Percentiles rank a stretch among this genome's conserved stretches.
These are phyloP conservation scores for Drosophila borborema DNA, from an alignment of 2,888 invertebrate species.

Conservation along the genomic window DNA sequence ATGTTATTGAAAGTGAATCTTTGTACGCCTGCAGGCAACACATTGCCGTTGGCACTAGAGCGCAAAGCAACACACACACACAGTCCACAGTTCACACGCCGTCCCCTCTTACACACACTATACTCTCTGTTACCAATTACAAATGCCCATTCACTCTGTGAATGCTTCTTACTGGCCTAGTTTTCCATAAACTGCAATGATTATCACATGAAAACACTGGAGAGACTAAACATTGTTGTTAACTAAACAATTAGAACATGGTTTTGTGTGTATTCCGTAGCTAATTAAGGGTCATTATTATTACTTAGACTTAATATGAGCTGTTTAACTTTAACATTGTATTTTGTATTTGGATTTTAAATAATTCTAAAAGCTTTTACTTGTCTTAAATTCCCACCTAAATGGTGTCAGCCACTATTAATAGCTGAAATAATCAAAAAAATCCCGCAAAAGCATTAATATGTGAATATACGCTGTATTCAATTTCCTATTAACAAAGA, in stretches of 20 bases:
- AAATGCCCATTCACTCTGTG: slow-evolving; percentile 44
- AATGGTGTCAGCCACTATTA: background rate
- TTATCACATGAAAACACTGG: slow-evolving; percentile 1
- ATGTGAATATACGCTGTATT: background rate
- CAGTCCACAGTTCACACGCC: slow-evolving; percentile 5
- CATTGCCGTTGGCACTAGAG: slow-evolving; percentile 38
- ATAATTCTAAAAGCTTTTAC: slow-evolving; percentile 5
- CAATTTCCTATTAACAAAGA: background rate
- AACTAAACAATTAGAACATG: background rate
- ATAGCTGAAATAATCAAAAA: background rate
- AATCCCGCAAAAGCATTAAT: background rate
- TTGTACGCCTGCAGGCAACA: slow-evolving; percentile 9
- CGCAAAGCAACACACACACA: slow-evolving; percentile 32
- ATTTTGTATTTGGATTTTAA: background rate
- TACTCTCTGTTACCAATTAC: slow-evolving; percentile 19
- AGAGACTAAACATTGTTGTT: background rate
- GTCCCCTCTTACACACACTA: background rate
- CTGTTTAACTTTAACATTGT: background rate
- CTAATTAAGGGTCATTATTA: slow-evolving; percentile 1
- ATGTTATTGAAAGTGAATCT: slow-evolving; percentile 33
- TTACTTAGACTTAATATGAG: background rate
- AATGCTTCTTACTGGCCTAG: slow-evolving; percentile 25
- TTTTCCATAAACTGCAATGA: slow-evolving; percentile 6
- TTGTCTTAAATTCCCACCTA: background rate
- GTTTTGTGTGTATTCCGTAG: background rate